These are phyloP conservation scores for Procambarus virginalis DNA, from an alignment of 1,140 invertebrate species.

Conservation along the genomic window DNA sequence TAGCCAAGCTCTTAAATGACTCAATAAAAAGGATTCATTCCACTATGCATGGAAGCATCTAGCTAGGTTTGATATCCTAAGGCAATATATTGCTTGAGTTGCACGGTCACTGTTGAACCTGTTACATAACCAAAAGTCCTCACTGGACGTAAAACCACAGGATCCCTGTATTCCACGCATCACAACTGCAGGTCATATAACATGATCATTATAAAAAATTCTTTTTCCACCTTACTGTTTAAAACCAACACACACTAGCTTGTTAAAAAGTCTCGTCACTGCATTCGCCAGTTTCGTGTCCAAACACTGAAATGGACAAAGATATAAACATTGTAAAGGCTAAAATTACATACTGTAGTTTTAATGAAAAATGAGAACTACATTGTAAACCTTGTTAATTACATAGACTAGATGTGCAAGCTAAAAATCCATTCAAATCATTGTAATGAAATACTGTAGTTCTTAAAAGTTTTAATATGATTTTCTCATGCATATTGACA, in stretches of 20 bases:
- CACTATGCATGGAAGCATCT: not conserved
- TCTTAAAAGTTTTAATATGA: not conserved
- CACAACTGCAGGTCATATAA: not conserved
- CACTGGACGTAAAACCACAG: not conserved
- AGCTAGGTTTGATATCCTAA: not conserved
- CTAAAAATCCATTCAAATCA: too few species aligned
- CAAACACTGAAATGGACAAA: conserved; percentile 56
- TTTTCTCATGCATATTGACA: too few species aligned
- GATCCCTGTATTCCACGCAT: not conserved
- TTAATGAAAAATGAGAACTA: not conserved
- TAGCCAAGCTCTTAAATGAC: too few species aligned
- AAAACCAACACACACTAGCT: conserved; percentile 37
- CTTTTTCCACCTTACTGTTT: not conserved
- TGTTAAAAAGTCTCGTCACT: conserved; percentile 66
- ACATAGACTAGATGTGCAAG: too few species aligned
- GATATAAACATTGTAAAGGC: not conserved
- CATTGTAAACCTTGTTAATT: not conserved
- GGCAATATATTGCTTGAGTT: not conserved
- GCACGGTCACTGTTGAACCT: not conserved
- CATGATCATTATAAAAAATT: not conserved
- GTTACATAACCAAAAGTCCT: not conserved
- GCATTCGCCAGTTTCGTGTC: conserved; percentile 66
- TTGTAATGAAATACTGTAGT: not conserved
- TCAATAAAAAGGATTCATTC: too few species aligned
- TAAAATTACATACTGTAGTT: not conserved